phyloP scores from a whole-genome alignment of 64 coral and sea anemone species.

The Montipora efflorescens region DNA sequence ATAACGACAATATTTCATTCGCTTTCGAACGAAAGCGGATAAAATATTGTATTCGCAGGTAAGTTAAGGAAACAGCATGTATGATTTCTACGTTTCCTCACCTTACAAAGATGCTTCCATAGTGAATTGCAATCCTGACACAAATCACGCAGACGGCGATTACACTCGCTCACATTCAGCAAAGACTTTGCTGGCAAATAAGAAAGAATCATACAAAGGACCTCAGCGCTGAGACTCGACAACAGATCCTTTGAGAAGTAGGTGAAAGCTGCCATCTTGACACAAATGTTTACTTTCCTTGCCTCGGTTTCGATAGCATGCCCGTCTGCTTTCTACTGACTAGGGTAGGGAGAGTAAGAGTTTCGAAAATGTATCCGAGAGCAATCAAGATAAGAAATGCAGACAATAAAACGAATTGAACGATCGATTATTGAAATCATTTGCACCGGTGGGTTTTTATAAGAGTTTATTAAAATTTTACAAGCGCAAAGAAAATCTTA shows the following conservation, averaged over 20 bases:
- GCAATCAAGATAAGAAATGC: neutral
- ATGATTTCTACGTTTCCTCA: neutral
- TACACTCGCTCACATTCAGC: slow-evolving; percentile 79
- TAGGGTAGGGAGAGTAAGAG: neutral
- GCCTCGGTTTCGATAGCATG: neutral
- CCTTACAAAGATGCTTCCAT: slow-evolving; percentile 83
- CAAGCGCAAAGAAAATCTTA: neutral
- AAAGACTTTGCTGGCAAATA: slow-evolving; percentile 82
- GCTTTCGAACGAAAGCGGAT: neutral
- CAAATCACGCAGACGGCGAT: slow-evolving; percentile 65
- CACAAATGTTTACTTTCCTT: neutral
- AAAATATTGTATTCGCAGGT: neutral
- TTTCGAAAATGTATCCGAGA: neutral
- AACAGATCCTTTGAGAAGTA: slow-evolving; percentile 31
- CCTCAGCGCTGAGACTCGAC: slow-evolving; percentile 70
- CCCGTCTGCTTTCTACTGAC: neutral
- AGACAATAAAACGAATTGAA: neutral
- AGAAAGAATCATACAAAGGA: slow-evolving; percentile 76
- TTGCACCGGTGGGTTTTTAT: no score
- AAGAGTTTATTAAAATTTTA: no score
- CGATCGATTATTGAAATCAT: no score
- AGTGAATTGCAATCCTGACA: slow-evolving; percentile 68
- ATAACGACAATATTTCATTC: neutral
- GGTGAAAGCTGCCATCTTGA: slow-evolving; percentile 44
- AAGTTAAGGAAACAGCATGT: neutral